Base-by-base conservation (phyloP, 2,113 vertebrate genomes). In the Mesocricetus auratus region DNA sequence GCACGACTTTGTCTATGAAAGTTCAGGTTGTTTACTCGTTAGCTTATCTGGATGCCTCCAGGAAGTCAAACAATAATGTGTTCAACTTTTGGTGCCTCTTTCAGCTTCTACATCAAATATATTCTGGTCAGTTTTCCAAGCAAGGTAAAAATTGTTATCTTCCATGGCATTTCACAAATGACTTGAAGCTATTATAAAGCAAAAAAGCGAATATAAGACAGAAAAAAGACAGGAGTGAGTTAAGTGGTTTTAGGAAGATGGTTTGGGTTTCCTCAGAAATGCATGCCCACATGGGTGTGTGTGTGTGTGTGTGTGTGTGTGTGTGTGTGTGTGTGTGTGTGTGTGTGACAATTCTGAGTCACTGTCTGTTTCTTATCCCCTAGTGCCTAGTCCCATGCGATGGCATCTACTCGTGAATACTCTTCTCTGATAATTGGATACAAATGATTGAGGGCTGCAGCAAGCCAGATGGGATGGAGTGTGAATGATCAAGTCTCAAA, bases 1-100 rank as follows among this genome's bases (percentile, higher is more conserved):
- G 94, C 47, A 36, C 50, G 2, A 7, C 79, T 45, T 66, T 29
- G 17, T 90, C 93, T 95, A 56, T 29, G 95, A 58, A 94, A 96
- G 79, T 88, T 93, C 29, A 29, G 11, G 58, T 69, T 39, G 31
- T 78, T 89, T n/a, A 86, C 8, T 42, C 42, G 79, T 19, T 36
- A 92, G 88, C 33, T 77, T n/a, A 7, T 88, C 94, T 94, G 95
- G 45, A 93, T 10, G 62, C 21, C 78, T 86, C 56, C 68, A 94
- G 47, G 71, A 95, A 53, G 11, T 16, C n/a, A 74, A 90, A 73
- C 1, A 7, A 56, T 9, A 74, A 60, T 79, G 68, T 53, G 13
- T 3, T 50, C 36, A 74, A 8, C 22, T 53, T 17, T 94, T 15
- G 45, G 56, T 31, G 13, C 1, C 69, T 62, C 36, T 24, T 62